Percentiles rank a stretch among this genome's conserved stretches.
phyloP scores from a whole-genome alignment of 2,888 invertebrate genomes.

The Heteromyza rotundicornis region DNA sequence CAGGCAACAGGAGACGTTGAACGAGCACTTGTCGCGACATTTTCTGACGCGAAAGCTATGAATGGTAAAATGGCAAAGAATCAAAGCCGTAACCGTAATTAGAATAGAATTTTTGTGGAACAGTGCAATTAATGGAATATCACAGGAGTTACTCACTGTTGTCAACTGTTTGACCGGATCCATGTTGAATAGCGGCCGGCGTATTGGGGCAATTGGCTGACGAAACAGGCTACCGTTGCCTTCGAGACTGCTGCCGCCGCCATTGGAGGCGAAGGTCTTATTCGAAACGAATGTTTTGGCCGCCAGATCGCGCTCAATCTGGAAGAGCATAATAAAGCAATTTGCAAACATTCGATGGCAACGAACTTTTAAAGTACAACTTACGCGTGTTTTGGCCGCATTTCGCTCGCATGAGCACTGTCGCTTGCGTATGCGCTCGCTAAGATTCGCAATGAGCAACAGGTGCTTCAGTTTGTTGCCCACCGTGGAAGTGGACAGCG shows the following conservation, averaged over 20 bases:
- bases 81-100: too few species aligned
- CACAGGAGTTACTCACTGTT: constrained; percentile 44
- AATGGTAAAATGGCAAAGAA: background rate
- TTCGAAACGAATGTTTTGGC: constrained; percentile 48
- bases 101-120: background rate
- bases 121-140: background rate
- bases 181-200: constrained; percentile 49
- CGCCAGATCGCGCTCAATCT: constrained; percentile 44
- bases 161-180: constrained; percentile 53
- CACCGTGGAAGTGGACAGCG: constrained; percentile 44
- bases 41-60: constrained; percentile 52
- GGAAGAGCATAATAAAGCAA: too few species aligned
- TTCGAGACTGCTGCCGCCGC: constrained; percentile 4
- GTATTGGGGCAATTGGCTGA: constrained; percentile 52
- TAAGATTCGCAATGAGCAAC: constrained; percentile 59
- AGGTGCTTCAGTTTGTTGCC: constrained; percentile 60
- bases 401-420: constrained; percentile 57
- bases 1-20: constrained; percentile 75
- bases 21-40: constrained; percentile 71
- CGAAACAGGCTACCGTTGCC: constrained; percentile 40
- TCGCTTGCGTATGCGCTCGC: constrained; percentile 58
- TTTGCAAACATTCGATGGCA: background rate
- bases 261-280: constrained; percentile 40
- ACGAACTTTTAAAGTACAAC: constrained; percentile 10
- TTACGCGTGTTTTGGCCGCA: constrained; percentile 43